Base-by-base conservation (phyloP, 30 jellyfish, hydroid and myxozoan genomes). In the Mastigias papua region DNA sequence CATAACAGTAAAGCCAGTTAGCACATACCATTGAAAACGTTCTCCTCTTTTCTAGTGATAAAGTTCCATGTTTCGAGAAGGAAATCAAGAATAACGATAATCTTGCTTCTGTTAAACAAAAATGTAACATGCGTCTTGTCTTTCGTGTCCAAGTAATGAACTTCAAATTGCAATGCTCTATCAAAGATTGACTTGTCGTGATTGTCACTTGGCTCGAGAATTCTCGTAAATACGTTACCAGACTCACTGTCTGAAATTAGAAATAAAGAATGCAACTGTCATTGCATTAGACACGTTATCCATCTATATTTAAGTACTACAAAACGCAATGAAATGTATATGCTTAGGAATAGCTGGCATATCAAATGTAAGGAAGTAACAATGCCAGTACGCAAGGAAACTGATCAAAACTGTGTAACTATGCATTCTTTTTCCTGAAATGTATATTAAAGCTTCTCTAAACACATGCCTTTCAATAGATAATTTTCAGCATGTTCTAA, bases 101-200 rank as follows among this genome's bases (percentile, higher is more conserved):
- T 91, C 28, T 90, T 84, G 80, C 99, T 96, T 79, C 92, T 90
- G 86, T 91, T 96, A 66, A 97, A 96, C 50, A 96, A 78, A 46
- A 94, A 86, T 34, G 99, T 96, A 58, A 96, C 67, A 48, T 48
- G 95, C 15, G 96, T 76, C 62, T 88, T 85, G 57, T 90, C 97
- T 58, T 83, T 87, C 27, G 98, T 91, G 50, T 96, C 99, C 83
- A 96, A 78, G 78, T 96, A 96, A 62, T 96, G 99, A 32, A 96
- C 99, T 63, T 96, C 99, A 61, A 96, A 96, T 71, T 96, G 99
- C 63, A 96, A 90, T n/a, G 82, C 76, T 30, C 82, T 90, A 67
- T 87, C 81, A 48, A 22, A 23, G 15, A 75, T 17, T 33, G 90
- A 72, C 48, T 73, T 76, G 31, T 34, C 68, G 57, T 81, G 25